These are phyloP conservation scores for Pteria penguin DNA, from an alignment of 2,888 invertebrate genomes.

Conservation along the genomic window DNA sequence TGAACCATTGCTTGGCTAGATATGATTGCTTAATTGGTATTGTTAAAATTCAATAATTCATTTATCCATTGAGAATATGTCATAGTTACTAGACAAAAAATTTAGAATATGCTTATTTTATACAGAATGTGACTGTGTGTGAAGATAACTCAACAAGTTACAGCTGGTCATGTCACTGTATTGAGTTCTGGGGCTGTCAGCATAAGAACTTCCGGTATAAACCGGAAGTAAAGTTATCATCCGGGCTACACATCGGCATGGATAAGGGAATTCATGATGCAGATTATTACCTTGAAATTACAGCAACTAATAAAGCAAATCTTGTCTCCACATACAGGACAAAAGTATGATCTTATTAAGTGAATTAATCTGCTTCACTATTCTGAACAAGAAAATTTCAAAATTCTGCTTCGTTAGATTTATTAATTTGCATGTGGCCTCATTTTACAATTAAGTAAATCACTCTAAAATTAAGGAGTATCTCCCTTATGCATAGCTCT, in stretches of 20 bases:
- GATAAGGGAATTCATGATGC: conserved; percentile 58
- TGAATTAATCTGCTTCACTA: no score
- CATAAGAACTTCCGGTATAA: conserved; percentile 57
- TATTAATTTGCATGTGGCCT: no score
- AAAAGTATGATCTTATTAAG: no score
- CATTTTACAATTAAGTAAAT: no score
- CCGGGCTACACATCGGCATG: conserved; percentile 7
- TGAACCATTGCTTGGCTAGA: no score
- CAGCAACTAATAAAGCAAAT: conserved; percentile 58
- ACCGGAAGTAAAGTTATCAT: conserved; percentile 42
- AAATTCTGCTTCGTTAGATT: no score
- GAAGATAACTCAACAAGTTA: conserved; percentile 39
- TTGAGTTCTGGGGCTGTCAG: conserved; percentile 56
- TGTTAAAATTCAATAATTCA: no score
- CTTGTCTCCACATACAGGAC: conserved; percentile 41
- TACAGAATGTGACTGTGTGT: conserved; percentile 46
- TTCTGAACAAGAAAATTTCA: no score
- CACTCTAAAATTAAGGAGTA: no score
- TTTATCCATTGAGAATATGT: background rate
- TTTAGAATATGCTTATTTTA: background rate
- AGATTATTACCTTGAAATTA: conserved; percentile 62
- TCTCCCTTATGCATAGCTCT: no score
- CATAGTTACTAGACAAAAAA: background rate
- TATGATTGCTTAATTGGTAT: no score
- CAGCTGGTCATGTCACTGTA: conserved; percentile 56